Evolutionary conservation across 2,113 vertebrate species (phyloP).

Genomic region (Mesembrinibis cayennensis): DNA sequence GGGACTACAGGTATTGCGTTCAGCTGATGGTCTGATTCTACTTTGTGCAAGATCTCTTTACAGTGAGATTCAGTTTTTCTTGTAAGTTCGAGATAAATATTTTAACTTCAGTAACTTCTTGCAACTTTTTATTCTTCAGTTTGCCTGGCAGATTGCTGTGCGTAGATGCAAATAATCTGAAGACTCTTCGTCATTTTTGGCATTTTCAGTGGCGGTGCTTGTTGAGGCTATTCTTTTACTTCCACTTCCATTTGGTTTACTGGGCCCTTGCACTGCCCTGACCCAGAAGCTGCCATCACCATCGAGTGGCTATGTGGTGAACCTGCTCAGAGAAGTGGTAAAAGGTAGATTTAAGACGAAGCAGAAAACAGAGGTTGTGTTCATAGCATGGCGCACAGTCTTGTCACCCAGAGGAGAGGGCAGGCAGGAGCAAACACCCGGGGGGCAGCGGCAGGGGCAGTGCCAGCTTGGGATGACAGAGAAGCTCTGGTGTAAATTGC

Average conservation of each 20-base stretch:
- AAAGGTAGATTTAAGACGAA: not conserved
- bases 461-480: not conserved
- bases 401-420: not conserved
- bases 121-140: not conserved
- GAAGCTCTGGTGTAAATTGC: not conserved
- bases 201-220: not conserved
- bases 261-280: not conserved
- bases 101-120: not conserved
- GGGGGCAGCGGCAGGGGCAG: not conserved
- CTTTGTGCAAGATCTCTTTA: not conserved
- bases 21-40: not conserved
- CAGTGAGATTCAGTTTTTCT: not conserved
- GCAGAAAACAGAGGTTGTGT: rapidly evolving
- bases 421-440: not conserved
- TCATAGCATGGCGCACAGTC: not conserved
- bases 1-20: not conserved
- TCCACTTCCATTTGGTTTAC: not conserved
- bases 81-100: not conserved
- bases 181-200: not conserved
- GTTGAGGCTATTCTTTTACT: not conserved
- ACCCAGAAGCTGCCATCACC: not conserved
- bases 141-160: not conserved
- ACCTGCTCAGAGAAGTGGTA: not conserved
- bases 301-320: rapidly evolving
- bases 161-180: not conserved